These are phyloP conservation scores for Oryzias dopingdopingensis DNA, from an alignment of 2,797 vertebrate genomes.

Conservation along the genomic window DNA sequence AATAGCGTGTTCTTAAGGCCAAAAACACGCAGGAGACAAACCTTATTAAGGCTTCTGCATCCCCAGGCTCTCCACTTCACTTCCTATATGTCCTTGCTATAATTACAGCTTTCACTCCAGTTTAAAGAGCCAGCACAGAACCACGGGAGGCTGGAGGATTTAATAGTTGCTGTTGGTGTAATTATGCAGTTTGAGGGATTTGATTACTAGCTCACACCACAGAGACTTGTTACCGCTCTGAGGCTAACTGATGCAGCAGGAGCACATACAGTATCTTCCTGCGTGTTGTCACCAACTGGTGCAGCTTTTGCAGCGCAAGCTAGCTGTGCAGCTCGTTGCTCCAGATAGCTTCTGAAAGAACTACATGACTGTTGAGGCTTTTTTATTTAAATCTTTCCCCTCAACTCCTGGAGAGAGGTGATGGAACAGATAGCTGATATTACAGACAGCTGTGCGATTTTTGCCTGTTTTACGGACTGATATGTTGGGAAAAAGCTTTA, in stretches of 20 bases:
- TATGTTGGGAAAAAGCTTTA: too few relatives aligned
- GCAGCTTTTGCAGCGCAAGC: too few relatives aligned
- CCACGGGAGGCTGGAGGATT: slow-evolving; percentile 49
- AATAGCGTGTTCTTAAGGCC: slow-evolving; percentile 34
- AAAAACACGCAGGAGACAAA: slow-evolving; percentile 29
- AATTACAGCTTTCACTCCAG: slow-evolving; percentile 54
- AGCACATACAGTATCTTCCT: slow-evolving; percentile 6
- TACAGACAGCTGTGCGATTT: too few relatives aligned
- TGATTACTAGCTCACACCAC: slow-evolving; percentile 32
- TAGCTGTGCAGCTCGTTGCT: too few relatives aligned
- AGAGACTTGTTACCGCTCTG: slow-evolving; percentile 20
- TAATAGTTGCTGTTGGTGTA: slow-evolving; percentile 42
- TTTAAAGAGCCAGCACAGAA: slow-evolving; percentile 39
- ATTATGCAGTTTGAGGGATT: slow-evolving; percentile 50
- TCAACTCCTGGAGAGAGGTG: too few relatives aligned
- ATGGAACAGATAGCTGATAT: too few relatives aligned
- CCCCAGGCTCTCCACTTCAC: slow-evolving; percentile 27
- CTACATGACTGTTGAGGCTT: too few relatives aligned
- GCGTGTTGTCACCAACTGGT: too few relatives aligned
- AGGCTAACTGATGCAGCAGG: slow-evolving; percentile 5
- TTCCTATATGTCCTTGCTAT: slow-evolving; percentile 30
- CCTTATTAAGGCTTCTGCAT: slow-evolving; percentile 40
- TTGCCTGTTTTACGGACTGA: too few relatives aligned
- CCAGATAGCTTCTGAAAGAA: too few relatives aligned
- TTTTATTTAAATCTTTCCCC: too few relatives aligned